Evolutionary conservation across 2,888 invertebrate species (phyloP).

Genomic region (Serrognathus titanus): DNA sequence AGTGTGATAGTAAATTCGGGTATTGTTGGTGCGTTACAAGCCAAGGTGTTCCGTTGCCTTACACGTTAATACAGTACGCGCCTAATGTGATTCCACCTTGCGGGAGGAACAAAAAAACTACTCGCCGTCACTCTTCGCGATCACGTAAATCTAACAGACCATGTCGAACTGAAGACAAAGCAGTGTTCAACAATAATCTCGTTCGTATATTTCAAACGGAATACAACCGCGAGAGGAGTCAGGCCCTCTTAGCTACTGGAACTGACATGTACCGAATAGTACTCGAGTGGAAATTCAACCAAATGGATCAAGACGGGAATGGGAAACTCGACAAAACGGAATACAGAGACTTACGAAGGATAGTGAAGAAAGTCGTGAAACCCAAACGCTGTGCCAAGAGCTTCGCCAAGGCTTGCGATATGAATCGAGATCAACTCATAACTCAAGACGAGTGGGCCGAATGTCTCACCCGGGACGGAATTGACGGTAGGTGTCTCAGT

Average conservation of each 20-base stretch:
- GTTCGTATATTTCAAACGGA: slow-evolving; percentile 83
- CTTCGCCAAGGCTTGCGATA: slow-evolving; percentile 85
- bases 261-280: slow-evolving; percentile 54
- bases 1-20: slow-evolving; percentile 74
- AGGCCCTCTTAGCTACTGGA: slow-evolving; percentile 36
- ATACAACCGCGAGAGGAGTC: slow-evolving; percentile 53
- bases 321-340: slow-evolving; percentile 75
- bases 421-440: slow-evolving; percentile 74
- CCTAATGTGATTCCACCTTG: slow-evolving; percentile 68
- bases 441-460: slow-evolving; percentile 80
- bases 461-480: slow-evolving; percentile 77
- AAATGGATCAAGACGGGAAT: slow-evolving; percentile 78
- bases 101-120: slow-evolving; percentile 45
- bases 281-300: slow-evolving; percentile 86
- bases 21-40: slow-evolving; percentile 86
- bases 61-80: slow-evolving; percentile 64
- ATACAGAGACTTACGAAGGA: slow-evolving; percentile 73
- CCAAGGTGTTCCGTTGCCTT: slow-evolving; percentile 76
- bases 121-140: slow-evolving; percentile 55
- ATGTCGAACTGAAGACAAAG: slow-evolving; percentile 73
- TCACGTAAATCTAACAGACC: slow-evolving; percentile 43
- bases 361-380: slow-evolving; percentile 84
- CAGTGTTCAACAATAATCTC: slow-evolving; percentile 78
- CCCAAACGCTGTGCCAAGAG: slow-evolving; percentile 86
- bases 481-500: slow-evolving; percentile 70